A percentile compares a stretch with the other conserved stretches of the same genome.
Conservation (phyloP, 2,888 invertebrate species). For the Pseudanteris insignis region DNA sequence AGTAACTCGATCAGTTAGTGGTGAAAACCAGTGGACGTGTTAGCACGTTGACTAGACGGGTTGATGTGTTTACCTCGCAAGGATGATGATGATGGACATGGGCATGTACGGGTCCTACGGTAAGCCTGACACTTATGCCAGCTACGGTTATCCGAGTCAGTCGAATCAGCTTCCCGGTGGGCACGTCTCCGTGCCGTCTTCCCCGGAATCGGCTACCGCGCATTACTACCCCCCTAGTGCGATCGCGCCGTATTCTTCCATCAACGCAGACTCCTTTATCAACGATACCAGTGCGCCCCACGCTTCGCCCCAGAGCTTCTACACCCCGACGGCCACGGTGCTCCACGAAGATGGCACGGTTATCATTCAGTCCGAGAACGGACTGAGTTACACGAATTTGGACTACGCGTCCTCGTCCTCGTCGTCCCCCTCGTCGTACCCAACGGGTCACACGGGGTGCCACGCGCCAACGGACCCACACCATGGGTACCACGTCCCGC, state of each 20-base stretch:
- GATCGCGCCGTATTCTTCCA: conserved; percentile 62
- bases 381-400: conserved; percentile 88
- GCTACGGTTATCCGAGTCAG: conserved; percentile 56
- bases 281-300: conserved; percentile 53
- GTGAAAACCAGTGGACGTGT: conserved; percentile 12
- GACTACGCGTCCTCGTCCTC: conserved; percentile 74
- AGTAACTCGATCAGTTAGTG: conserved; percentile 4
- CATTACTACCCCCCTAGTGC: conserved; percentile 62
- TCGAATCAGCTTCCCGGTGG: conserved; percentile 60
- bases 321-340: conserved; percentile 61
- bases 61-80: conserved; percentile 59
- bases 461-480: conserved; percentile 53
- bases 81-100: conserved; percentile 85
- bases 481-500: conserved; percentile 69
- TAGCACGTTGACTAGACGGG: conserved; percentile 33
- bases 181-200: conserved; percentile 68
- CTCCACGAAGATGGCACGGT: conserved; percentile 68
- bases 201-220: conserved; percentile 59
- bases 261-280: conserved; percentile 59
- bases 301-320: conserved; percentile 58
- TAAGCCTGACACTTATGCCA: conserved; percentile 64
- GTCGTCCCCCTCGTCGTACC: conserved; percentile 52
- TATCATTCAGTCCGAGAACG: conserved; percentile 86
- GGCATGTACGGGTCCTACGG: conserved; percentile 75
- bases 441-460: conserved; percentile 48